phyloP scores from a whole-genome alignment of 92 coral and sea anemone genomes.

The Zoanthus sansibaricus region DNA sequence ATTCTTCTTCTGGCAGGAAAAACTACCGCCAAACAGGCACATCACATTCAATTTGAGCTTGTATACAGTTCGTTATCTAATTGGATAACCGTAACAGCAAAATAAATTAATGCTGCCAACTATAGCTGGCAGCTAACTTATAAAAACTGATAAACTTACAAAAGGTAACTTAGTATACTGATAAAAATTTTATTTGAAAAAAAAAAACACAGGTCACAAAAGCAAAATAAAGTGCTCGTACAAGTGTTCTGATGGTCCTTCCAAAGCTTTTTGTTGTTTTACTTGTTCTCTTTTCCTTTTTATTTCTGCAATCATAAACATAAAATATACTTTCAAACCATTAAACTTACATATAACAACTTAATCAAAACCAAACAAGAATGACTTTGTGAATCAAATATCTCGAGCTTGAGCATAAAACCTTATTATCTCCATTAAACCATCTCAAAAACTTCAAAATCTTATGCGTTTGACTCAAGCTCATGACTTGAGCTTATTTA shows the following conservation, averaged over 20 bases:
- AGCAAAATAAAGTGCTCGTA: slow-evolving; percentile 25
- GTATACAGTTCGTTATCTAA: background rate
- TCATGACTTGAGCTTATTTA: too few relatives aligned
- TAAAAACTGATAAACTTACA: too few relatives aligned
- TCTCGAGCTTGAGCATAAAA: background rate
- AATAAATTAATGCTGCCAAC: too few relatives aligned
- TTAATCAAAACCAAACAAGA: background rate
- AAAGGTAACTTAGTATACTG: too few relatives aligned
- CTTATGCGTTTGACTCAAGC: too few relatives aligned
- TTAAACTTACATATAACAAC: background rate
- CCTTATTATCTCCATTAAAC: background rate
- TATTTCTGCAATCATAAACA: slow-evolving; percentile 33
- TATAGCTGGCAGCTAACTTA: too few relatives aligned
- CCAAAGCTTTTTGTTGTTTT: slow-evolving; percentile 30
- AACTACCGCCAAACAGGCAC: background rate
- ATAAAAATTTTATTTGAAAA: too few relatives aligned
- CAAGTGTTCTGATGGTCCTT: slow-evolving; percentile 67
- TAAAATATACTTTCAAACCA: background rate
- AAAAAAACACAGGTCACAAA: background rate
- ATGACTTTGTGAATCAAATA: background rate
- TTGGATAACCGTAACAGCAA: background rate
- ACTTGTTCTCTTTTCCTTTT: slow-evolving; percentile 39
- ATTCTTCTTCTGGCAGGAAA: background rate
- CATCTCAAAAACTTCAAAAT: background rate
- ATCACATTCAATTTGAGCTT: background rate